phyloP scores from a whole-genome alignment of 2,113 vertebrate species.

The Rhinolophus ferrumequinum region DNA sequence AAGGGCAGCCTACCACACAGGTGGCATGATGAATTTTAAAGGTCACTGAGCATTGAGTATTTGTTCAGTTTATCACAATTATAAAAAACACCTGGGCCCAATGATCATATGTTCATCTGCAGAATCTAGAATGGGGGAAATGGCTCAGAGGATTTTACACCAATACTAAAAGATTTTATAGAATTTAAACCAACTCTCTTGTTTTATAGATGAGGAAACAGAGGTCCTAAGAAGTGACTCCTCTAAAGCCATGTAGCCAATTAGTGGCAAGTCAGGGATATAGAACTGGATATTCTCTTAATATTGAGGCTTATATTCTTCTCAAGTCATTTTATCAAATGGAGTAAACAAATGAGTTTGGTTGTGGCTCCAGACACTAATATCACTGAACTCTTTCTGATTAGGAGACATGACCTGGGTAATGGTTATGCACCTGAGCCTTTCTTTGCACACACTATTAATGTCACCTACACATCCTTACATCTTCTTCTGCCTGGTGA shows the following conservation, averaged over 20 bases:
- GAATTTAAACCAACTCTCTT: neutral
- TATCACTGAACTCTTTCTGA: neutral
- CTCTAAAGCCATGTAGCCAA: neutral
- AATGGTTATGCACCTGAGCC: neutral
- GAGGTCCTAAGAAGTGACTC: neutral
- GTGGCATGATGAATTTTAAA: conserved; percentile 29
- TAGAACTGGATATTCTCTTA: neutral
- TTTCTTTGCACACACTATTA: neutral
- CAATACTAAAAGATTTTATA: neutral
- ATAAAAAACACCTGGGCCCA: conserved; percentile 53
- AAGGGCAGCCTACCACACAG: conserved; percentile 8
- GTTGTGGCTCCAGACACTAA: neutral
- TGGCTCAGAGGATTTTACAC: neutral
- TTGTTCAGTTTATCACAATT: conserved; percentile 74
- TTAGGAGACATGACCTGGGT: neutral
- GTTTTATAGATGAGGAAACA: neutral
- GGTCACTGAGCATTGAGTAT: neutral
- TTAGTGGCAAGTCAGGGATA: neutral
- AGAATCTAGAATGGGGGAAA: neutral
- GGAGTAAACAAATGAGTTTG: neutral
- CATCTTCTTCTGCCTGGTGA: neutral
- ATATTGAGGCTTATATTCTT: neutral
- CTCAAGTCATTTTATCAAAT: neutral
- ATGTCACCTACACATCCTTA: neutral
- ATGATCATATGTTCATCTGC: neutral